Conservation (phyloP, 2,888 invertebrate genomes). For the Morpho achilles region DNA sequence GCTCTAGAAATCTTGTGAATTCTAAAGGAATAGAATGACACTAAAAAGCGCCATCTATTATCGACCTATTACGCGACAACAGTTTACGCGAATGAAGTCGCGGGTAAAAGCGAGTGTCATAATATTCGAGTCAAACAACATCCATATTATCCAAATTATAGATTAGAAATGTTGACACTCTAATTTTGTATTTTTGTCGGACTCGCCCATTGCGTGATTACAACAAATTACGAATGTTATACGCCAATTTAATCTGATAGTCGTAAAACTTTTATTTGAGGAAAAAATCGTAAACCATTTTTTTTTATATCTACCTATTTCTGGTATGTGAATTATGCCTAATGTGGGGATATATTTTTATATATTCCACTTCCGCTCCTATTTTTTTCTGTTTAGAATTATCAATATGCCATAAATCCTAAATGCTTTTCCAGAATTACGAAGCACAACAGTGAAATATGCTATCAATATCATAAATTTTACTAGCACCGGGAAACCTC, state of each 20-base stretch:
- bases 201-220: constrained; percentile 14
- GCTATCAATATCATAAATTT: too few relatives aligned
- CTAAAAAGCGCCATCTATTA: too few relatives aligned
- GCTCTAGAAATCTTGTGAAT: too few relatives aligned
- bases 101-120: too few relatives aligned
- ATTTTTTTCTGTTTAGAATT: too few relatives aligned
- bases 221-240: constrained; percentile 12
- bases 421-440: too few relatives aligned
- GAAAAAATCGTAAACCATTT: constrained; percentile 5
- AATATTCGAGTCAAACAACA: background rate
- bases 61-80: too few relatives aligned
- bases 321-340: constrained; percentile 2
- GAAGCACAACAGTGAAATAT: too few relatives aligned
- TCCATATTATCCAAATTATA: background rate
- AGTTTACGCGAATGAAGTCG: too few relatives aligned
- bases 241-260: constrained; percentile 10
- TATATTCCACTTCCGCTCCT: background rate
- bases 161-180: background rate
- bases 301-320: constrained; percentile 5
- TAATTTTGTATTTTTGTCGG: background rate
- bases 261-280: constrained; percentile 16
- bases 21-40: too few relatives aligned
- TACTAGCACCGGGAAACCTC: too few relatives aligned
- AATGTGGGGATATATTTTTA: background rate
- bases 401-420: too few relatives aligned